These are phyloP conservation scores for Chamaea fasciata DNA, from an alignment of 2,113 vertebrate species.

Conservation along the genomic window DNA sequence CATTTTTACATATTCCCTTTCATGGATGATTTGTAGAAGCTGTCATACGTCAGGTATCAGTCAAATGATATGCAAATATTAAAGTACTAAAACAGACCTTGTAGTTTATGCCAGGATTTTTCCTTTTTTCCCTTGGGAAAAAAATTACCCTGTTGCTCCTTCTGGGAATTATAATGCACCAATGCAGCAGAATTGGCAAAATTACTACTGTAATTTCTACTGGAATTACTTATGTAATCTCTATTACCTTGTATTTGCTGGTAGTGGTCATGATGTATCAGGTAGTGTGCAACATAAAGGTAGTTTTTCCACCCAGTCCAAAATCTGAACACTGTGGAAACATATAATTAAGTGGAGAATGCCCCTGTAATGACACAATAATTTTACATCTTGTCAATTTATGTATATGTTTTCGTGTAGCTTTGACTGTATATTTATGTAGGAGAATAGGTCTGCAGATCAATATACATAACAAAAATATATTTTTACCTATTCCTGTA, in stretches of 20 bases:
- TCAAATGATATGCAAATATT: neutral
- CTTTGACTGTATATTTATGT: neutral
- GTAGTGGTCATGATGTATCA: neutral
- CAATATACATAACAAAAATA: neutral
- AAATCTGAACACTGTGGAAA: neutral
- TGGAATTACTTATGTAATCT: neutral
- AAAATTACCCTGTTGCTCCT: neutral
- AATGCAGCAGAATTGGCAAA: neutral
- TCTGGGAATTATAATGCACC: neutral
- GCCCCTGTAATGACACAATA: neutral
- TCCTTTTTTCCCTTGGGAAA: neutral
- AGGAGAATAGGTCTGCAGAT: neutral
- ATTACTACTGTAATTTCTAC: neutral
- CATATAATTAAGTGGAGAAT: neutral
- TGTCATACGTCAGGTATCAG: neutral
- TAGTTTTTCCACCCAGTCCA: neutral
- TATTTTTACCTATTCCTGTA: neutral
- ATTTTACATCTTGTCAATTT: neutral
- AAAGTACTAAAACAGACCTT: neutral
- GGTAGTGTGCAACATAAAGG: neutral
- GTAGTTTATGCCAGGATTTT: neutral
- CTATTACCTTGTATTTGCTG: neutral
- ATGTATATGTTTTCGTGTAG: neutral
- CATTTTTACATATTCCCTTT: constrained; percentile 5
- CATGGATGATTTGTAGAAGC: neutral